A percentile compares a stretch with the other conserved stretches of the same genome.
Evolutionary conservation across 2,113 vertebrate species (phyloP).

Genomic region (Gobiocypris rarus): DNA sequence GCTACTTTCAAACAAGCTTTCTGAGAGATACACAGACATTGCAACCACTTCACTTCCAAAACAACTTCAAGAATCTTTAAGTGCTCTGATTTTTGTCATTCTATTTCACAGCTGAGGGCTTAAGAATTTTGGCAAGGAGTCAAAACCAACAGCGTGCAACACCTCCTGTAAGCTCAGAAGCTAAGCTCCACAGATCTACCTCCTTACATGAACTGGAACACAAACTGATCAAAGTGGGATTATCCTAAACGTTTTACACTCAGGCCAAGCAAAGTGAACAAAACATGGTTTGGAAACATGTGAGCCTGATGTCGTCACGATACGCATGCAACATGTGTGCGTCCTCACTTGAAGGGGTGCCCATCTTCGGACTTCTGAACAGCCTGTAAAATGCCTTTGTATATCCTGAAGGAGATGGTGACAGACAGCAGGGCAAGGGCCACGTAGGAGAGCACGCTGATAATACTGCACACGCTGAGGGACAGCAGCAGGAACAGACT

Average conservation of each 20-base stretch:
- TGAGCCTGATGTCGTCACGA: neutral
- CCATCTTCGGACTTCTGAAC: conserved; percentile 89
- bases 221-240: conserved; percentile 39
- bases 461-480: conserved; percentile 86
- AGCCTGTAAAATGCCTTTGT: conserved; percentile 87
- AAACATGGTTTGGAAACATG: neutral
- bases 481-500: conserved; percentile 86
- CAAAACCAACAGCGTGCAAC: neutral
- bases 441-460: conserved; percentile 86
- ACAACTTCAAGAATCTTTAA: conserved; percentile 6
- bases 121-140: neutral
- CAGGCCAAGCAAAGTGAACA: neutral
- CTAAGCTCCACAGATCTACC: conserved; percentile 37
- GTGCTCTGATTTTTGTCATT: neutral
- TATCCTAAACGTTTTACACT: conserved; percentile 10
- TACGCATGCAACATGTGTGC: neutral
- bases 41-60: neutral
- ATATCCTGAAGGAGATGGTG: conserved; percentile 91
- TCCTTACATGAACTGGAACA: conserved; percentile 26
- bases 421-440: conserved; percentile 84
- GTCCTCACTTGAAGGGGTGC: conserved; percentile 88
- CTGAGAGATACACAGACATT: neutral
- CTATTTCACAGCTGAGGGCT: neutral
- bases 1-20: neutral
- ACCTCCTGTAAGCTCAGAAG: conserved; percentile 29